Evolutionary conservation across 2,797 vertebrate genomes (phyloP).

Genomic region (Oreochromis grahami): DNA sequence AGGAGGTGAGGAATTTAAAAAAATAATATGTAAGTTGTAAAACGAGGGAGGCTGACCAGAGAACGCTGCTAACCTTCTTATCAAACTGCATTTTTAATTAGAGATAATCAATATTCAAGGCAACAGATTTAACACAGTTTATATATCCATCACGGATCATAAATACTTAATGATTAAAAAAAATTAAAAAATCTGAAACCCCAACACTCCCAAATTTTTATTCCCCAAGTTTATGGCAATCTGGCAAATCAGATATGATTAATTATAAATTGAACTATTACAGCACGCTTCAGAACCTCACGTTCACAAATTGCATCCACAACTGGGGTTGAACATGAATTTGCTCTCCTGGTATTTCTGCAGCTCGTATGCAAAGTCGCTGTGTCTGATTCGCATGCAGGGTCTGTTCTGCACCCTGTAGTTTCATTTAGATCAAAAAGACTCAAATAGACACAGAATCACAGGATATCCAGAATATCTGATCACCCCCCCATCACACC

Average conservation of each 20-base stretch:
- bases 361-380: slow-evolving; percentile 40
- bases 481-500: slow-evolving; percentile 37
- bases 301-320: slow-evolving; percentile 69
- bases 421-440: slow-evolving; percentile 77
- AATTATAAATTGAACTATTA: slow-evolving; percentile 84
- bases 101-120: slow-evolving; percentile 95
- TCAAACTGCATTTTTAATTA: slow-evolving; percentile 93
- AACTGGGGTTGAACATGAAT: slow-evolving; percentile 56
- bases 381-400: slow-evolving; percentile 65
- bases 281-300: slow-evolving; percentile 60
- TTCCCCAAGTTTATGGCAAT: slow-evolving; percentile 86
- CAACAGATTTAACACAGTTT: slow-evolving; percentile 77
- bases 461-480: slow-evolving; percentile 66
- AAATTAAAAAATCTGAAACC: slow-evolving; percentile 51
- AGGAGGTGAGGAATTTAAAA: slow-evolving; percentile 42
- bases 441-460: slow-evolving; percentile 69
- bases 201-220: slow-evolving; percentile 82
- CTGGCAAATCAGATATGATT: slow-evolving; percentile 93
- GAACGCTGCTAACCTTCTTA: slow-evolving; percentile 53
- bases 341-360: slow-evolving; percentile 59
- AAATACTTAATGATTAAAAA: slow-evolving; percentile 88
- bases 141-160: slow-evolving; percentile 91
- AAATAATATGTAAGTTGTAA: slow-evolving; percentile 42
- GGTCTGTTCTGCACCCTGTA: slow-evolving; percentile 55
- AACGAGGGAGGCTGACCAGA: slow-evolving; percentile 43